phyloP scores from a whole-genome alignment of 2,797 vertebrate genomes.

The Trachops cirrhosus region DNA sequence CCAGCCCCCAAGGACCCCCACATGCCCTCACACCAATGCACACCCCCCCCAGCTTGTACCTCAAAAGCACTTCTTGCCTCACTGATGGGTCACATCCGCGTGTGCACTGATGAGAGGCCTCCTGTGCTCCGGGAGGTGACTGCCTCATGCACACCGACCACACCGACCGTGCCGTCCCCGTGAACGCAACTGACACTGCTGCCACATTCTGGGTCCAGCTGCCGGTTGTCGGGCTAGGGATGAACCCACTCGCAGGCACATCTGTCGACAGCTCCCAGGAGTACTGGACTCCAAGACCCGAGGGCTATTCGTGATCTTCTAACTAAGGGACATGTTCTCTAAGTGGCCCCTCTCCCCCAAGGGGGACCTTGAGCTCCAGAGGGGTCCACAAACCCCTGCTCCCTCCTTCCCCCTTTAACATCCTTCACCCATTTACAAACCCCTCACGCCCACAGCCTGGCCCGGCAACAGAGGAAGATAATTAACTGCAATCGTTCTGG shows the following conservation, averaged over 20 bases:
- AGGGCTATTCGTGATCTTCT: neutral
- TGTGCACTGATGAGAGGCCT: neutral
- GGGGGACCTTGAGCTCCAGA: neutral
- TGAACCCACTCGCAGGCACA: neutral
- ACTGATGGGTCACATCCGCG: too few species aligned
- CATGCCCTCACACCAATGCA: fast-evolving
- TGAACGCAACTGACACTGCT: fast-evolving
- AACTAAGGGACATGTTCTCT: neutral
- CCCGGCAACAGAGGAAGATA: constrained; percentile 36
- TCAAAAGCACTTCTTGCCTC: neutral
- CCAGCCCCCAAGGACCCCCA: neutral
- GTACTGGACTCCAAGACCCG: neutral
- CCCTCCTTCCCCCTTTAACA: neutral
- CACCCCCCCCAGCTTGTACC: neutral
- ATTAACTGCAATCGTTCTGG: constrained; percentile 59
- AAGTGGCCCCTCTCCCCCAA: neutral
- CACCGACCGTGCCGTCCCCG: fast-evolving
- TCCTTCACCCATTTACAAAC: neutral
- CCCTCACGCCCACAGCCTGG: neutral
- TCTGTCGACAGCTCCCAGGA: neutral
- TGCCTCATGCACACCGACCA: fast-evolving
- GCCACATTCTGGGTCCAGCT: neutral
- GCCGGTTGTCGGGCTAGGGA: neutral
- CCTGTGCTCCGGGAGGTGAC: neutral
- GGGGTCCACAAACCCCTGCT: neutral